phyloP scores from a whole-genome alignment of 35 echinoderm and acorn worm genomes.

The Apostichopus parvimensis region DNA sequence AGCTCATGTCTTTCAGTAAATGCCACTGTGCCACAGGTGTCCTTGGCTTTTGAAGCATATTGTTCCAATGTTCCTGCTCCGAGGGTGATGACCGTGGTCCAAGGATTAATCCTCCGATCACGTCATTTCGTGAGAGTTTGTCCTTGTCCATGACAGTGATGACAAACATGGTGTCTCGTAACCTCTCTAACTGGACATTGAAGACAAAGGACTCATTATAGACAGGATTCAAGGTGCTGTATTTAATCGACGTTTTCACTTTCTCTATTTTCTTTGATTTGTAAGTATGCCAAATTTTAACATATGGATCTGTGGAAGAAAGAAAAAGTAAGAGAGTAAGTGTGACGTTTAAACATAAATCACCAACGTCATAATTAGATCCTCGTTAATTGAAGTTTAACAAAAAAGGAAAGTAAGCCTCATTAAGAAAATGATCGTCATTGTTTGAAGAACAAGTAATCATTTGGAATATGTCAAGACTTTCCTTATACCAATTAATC shows the following conservation, averaged over 20 bases:
- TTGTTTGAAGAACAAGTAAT: no score
- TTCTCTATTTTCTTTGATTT: slow-evolving; percentile 95
- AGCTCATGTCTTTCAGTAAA: slow-evolving; percentile 91
- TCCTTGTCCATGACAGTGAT: slow-evolving; percentile 90
- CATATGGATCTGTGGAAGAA: slow-evolving; percentile 83
- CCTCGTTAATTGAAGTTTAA: no score
- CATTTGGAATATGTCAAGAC: no score
- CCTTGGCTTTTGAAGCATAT: slow-evolving; percentile 93
- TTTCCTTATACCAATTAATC: no score
- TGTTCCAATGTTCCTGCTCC: slow-evolving; percentile 91
- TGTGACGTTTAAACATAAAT: no score
- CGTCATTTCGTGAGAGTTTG: slow-evolving; percentile 83
- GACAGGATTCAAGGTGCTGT: slow-evolving; percentile 92
- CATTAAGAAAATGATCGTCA: no score
- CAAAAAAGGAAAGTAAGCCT: no score
- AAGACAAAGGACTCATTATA: slow-evolving; percentile 97
- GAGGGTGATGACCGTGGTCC: slow-evolving; percentile 75
- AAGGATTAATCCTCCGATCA: slow-evolving; percentile 88
- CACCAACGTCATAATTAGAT: background rate
- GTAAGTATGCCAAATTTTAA: slow-evolving; percentile 96
- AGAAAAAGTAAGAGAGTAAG: background rate
- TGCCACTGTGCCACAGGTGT: slow-evolving; percentile 96
- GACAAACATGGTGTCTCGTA: slow-evolving; percentile 88
- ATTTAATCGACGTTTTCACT: slow-evolving; percentile 90
- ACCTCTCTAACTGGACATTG: slow-evolving; percentile 79